These are phyloP conservation scores for Synergus itoensis DNA, from an alignment of 2,888 invertebrate species.

Conservation along the genomic window DNA sequence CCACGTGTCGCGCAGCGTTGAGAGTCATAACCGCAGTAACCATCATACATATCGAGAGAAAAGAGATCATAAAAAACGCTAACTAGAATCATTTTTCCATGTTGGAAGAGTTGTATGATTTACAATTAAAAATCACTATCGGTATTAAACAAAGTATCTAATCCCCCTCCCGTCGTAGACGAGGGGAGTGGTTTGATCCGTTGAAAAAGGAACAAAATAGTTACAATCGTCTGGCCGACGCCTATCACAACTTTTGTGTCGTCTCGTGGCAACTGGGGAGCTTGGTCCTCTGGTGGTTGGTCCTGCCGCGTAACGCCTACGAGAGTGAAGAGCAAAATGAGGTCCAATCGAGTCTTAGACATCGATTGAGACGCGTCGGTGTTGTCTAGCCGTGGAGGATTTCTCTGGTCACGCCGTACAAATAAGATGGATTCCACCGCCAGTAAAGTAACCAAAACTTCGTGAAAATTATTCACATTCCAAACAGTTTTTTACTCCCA, in stretches of 20 bases:
- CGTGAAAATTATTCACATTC: slow-evolving; percentile 8
- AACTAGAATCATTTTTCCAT: slow-evolving; percentile 75
- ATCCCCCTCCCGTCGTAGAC: slow-evolving; percentile 54
- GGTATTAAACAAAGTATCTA: slow-evolving; percentile 73
- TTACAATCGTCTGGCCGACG: slow-evolving; percentile 71
- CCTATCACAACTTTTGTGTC: slow-evolving; percentile 75
- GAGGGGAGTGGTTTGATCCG: slow-evolving; percentile 64
- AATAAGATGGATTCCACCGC: slow-evolving; percentile 24
- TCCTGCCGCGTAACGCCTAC: slow-evolving; percentile 49
- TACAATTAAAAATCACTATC: slow-evolving; percentile 75
- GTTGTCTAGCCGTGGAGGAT: slow-evolving; percentile 14
- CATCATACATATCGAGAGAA: slow-evolving; percentile 75
- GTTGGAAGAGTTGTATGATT: slow-evolving; percentile 70
- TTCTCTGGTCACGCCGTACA: slow-evolving; percentile 21
- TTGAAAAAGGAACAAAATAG: slow-evolving; percentile 74
- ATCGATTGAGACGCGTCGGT: slow-evolving; percentile 27
- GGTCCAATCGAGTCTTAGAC: slow-evolving; percentile 29
- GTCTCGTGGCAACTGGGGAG: slow-evolving; percentile 58
- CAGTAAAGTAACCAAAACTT: slow-evolving; percentile 36
- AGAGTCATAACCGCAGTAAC: slow-evolving; percentile 67
- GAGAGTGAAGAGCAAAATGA: slow-evolving; percentile 43
- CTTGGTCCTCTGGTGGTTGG: slow-evolving; percentile 64
- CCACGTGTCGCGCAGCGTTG: slow-evolving; percentile 69
- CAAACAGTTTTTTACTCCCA: slow-evolving; percentile 47
- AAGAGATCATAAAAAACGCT: slow-evolving; percentile 78